Base-by-base conservation (phyloP, 2,113 vertebrate species). In the Erythrocercus mccallii region DNA sequence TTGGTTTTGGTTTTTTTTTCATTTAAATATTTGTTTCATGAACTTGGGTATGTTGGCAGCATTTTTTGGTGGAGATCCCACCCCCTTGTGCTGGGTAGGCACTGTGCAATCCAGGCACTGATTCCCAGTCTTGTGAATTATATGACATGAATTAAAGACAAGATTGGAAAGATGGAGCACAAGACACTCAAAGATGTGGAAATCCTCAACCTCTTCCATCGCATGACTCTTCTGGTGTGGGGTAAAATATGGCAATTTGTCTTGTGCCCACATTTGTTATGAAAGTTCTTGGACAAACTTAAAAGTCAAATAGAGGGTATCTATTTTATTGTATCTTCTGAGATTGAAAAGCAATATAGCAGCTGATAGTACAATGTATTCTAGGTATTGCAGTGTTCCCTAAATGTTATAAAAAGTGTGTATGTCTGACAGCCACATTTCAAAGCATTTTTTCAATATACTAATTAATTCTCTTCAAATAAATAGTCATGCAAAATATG, bases 381-480 rank as follows among this genome's bases (percentile, higher is more conserved):
- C 51, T 38, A 44, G 38, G 8, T 23, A 45, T 12, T 45, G 30
- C 44, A n/a, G 31, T 27, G 23, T 38, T 95, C 38, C 9, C 44
- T 78, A 31, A 22, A 19, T 76, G n/a, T 37, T 51, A 12, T 81
- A 44, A 71, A 15, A 65, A 45, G 19, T 47, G 17, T 54, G 5
- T 60, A 6, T 31, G 23, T 58, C 80, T 88, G 81, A 76, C 61
- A 94, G 70, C 25, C 30, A 23, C 11, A 6, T 50, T 60, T 77
- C 51, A 74, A 72, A 88, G 37, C 66, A 60, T 88, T 91, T 70
- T 81, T 80, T 58, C 61, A 54, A 48, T 89, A 7, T 58, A 60
- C 62, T 74, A 78, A 96, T 96, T 93, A 95, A 93, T 96, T 88
- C 40, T 57, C 38, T 93, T 86, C 73, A 80, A 73, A 50, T 84